Evolutionary conservation across 2,888 invertebrate species (phyloP), one percentile per base, ranked within the genome.

Genomic region (Glaucopsyche alexis): DNA sequence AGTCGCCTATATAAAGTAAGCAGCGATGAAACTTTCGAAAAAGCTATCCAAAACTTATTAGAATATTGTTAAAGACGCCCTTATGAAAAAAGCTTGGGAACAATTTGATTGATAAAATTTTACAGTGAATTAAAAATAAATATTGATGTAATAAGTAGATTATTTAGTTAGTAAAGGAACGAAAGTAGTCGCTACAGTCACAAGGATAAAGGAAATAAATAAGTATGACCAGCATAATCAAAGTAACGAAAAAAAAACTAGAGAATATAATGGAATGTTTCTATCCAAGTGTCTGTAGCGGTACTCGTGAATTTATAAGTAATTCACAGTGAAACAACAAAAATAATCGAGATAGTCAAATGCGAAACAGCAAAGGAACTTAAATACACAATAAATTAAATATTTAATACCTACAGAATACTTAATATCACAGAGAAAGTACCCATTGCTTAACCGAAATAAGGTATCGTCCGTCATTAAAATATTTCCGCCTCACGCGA

Each of bases 391-490:
- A 93, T 92, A 92, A 93, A 92, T 92, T 90, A 92, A 50, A 87
- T 83, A 82, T 85, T 86, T 84, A 86, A 81, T 85, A 88, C 87
- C 87, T 90, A 90, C 81, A 89, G 87, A 91, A 91, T 91, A 91
- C 90, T 91, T 89, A 90, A 93, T 93, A 93, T 93, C 93, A 93
- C 93, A 93, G 93, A 89, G 89, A 87, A 87, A 88, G 89, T 93
- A 93, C 93, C 93, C 93, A 93, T 89, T 89, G 88, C 90, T 91
- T 91, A 88, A 86, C 88, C 86, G 89, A 90, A 89, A 87, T 85
- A 83, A 85, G 85, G 89, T 89, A 85, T 89, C 90, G 90, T 90
- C 89, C 90, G 90, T 90, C 89, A 85, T 86, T 79, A 84, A 84
- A 83, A 82, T 80, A 81, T 78, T 75, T 77, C 84, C 82, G 82